Evolutionary conservation across 2,888 invertebrate genomes (phyloP), one percentile per base, ranked within the genome.

Genomic region (Melitaea athalia): DNA sequence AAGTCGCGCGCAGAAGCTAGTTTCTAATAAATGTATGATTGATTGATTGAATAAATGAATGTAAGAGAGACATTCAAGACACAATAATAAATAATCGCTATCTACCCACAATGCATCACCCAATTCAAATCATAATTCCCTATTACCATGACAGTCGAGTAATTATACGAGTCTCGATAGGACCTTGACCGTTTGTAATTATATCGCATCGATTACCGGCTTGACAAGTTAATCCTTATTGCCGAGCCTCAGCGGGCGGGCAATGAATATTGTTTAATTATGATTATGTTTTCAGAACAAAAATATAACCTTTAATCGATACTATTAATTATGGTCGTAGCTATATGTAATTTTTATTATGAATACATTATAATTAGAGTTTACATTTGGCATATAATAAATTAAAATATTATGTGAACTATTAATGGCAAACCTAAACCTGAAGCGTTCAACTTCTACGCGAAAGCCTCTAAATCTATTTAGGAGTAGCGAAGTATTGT

Each of bases 151-250:
- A 57, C 38, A 57, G 15, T 57, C 57, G 15, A 7, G 53, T 55
- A 42, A 57, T 57, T 57, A 38, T 15, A n/a, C 57, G 55, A 24
- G 24, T 17, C 14, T 55, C 57, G 57, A 57, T 42, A 5, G 68
- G 64, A 49, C 57, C 55, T 70, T 67, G 70, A 72, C 68, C 63
- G 64, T 61, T 64, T 67, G 67, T 73, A 74, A 72, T 72, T 69
- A 70, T 67, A 72, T 70, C 67, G 69, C 76, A 78, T 78, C 78
- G 76, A 75, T 77, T 78, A 76, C 75, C 6, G 64, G 64, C 71
- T 65, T 77, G 79, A 77, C 80, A 78, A 77, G 79, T 76, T 80
- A 80, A 79, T 79, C 75, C 38, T 55, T 33, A n/a, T 55, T 78
- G 72, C 74, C 74, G 67, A 63, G 71, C 67, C 75, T 70, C 76